These are phyloP conservation scores for Myrmophylax atrothorax DNA, from an alignment of 2,113 vertebrate genomes.

Conservation along the genomic window DNA sequence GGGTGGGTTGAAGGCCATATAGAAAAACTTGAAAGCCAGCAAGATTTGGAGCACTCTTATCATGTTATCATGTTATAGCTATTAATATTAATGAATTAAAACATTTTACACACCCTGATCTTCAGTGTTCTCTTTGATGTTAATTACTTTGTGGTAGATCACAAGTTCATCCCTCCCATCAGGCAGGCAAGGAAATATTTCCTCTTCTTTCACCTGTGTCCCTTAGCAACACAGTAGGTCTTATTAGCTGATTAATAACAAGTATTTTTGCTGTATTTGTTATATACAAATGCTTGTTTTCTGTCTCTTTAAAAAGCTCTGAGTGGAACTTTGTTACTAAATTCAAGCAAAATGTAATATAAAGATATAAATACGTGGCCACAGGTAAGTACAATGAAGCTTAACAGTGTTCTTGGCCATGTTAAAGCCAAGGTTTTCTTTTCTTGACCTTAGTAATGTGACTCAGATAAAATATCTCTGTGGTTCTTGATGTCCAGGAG, in stretches of 20 bases:
- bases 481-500: not conserved
- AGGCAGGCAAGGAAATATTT: slow-evolving; percentile 60
- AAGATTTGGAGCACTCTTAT: not conserved
- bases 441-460: not conserved
- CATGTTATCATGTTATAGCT: not conserved
- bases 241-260: not conserved
- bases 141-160: slow-evolving; percentile 32
- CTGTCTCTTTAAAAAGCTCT: not conserved
- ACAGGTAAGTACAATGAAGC: not conserved
- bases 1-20: not conserved
- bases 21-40: not conserved
- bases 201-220: slow-evolving; percentile 56
- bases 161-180: slow-evolving; percentile 53
- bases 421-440: not conserved
- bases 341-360: not conserved
- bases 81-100: slow-evolving; percentile 16
- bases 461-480: not conserved
- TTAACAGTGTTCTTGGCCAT: not conserved
- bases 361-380: not conserved
- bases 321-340: not conserved
- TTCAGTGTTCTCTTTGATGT: slow-evolving; percentile 28
- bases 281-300: not conserved
- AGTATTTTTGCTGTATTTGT: not conserved
- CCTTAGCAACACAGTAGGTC: slow-evolving; percentile 20
- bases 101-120: not conserved